Base-by-base conservation (phyloP, 2,797 vertebrate genomes). In the Cossypha polioptera region DNA sequence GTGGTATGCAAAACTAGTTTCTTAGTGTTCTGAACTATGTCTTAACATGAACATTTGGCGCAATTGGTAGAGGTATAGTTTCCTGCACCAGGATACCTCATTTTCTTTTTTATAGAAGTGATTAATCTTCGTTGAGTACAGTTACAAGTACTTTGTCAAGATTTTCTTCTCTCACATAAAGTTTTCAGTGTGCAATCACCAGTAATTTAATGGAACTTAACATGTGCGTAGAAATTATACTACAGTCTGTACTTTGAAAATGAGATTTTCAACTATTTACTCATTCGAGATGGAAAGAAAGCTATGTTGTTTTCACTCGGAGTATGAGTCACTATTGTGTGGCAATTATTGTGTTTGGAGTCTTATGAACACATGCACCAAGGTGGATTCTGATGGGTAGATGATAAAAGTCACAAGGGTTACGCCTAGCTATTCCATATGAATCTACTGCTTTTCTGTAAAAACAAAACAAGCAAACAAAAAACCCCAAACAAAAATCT, bases 41-140 rank as follows among this genome's bases (percentile, higher is more conserved):
- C 17, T 57, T 61, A 61, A 8, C 31, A 22, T 35, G 33, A 79
- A 67, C 63, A 55, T 43, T 17, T 4, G 8, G 3, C 28, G 72
- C 25, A 54, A 19, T 25, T 63, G 16, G 5, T 24, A 35, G 13
- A 65, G 4, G 3, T 61, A 6, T 36, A 16, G 5, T 73, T 69
- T 78, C 7, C 18, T 14, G 5, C 69, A 25, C 5, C 4, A 19
- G 14, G 14, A 33, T 58, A 36, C 1, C 2, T 35, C 0, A 7
- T 15, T 42, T 61, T 38, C 18, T 35, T 53, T 74, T 71, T 53
- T 26, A 50, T 58, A 3, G 3, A 45, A 50, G 17, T 1, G 14
- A 5, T 33, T 33, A 11, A 13, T 67, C 26, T 55, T 58, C 36
- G 4, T 63, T 67, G 26, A 65, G 4, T 57, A 19, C 22, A 11